These are phyloP conservation scores for Scaptomyza montana DNA, from an alignment of 1,140 invertebrate species.

Conservation along the genomic window DNA sequence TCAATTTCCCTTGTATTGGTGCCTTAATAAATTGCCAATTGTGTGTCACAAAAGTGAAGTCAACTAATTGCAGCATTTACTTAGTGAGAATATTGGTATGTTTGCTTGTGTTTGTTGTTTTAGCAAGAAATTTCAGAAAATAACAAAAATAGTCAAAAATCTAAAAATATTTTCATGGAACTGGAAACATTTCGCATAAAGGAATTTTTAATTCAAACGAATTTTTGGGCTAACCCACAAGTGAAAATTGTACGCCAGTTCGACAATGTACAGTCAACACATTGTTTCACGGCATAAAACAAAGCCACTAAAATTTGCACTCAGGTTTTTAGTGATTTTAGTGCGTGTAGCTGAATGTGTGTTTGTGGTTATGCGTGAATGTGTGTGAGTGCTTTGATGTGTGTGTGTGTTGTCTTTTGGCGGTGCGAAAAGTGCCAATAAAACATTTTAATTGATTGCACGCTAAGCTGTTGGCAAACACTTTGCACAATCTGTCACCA, in stretches of 20 bases:
- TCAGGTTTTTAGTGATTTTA: constrained; percentile 1
- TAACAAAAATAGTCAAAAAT: no score
- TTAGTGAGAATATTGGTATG: background rate
- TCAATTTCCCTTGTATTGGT: constrained; percentile 63
- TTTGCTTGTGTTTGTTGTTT: constrained; percentile 9
- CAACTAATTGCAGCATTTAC: constrained; percentile 75
- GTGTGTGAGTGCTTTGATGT: constrained; percentile 1
- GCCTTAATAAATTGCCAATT: constrained; percentile 75
- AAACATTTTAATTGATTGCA: constrained; percentile 80
- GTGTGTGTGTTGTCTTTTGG: constrained; percentile 26
- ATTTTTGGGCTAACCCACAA: no score
- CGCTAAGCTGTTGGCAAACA: constrained; percentile 78
- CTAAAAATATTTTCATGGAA: no score
- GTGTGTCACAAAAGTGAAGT: constrained; percentile 72
- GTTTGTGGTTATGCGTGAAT: constrained; percentile 3
- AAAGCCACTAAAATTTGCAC: background rate
- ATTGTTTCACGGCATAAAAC: background rate
- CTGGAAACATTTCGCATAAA: no score
- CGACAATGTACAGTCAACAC: no score
- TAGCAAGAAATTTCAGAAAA: background rate
- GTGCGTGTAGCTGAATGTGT: background rate
- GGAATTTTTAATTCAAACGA: no score
- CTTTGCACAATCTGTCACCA: constrained; percentile 29
- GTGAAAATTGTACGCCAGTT: background rate
- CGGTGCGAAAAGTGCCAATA: constrained; percentile 65